A percentile compares a stretch with the other conserved stretches of the same genome.
Conservation (phyloP, 2,797 vertebrate species). For the Balearica regulorum region DNA sequence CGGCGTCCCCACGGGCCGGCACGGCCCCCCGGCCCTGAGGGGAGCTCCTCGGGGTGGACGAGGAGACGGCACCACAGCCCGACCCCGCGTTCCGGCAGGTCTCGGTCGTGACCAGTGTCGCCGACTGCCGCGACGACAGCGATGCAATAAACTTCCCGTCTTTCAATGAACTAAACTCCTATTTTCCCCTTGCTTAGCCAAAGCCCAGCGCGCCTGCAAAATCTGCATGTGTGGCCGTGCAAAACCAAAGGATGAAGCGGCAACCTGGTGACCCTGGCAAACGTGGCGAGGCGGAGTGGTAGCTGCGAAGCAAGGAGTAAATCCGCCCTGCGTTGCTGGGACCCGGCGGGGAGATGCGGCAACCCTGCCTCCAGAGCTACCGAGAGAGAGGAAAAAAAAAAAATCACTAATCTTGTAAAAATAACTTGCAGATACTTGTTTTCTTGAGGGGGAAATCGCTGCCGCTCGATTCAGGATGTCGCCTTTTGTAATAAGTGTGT, state of each 20-base stretch:
- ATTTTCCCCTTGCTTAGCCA: neutral
- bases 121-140: neutral
- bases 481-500: rapidly evolving
- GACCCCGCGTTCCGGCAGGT: too few species aligned
- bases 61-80: too few species aligned
- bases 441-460: neutral
- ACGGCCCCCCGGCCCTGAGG: neutral
- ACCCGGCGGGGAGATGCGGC: neutral
- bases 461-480: neutral
- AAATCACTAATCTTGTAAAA: neutral
- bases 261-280: neutral
- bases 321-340: neutral
- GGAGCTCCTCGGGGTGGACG: neutral
- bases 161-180: neutral
- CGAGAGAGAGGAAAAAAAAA: neutral
- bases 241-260: neutral
- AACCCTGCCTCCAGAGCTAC: neutral
- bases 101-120: too few species aligned
- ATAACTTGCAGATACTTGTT: conserved; percentile 1
- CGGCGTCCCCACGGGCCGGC: neutral
- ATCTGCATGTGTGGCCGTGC: too few species aligned
- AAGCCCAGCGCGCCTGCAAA: neutral
- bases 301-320: neutral
- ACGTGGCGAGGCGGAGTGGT: neutral
- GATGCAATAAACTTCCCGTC: neutral